Base-by-base conservation (phyloP, 2,888 invertebrate genomes). In the Cremastinae sp. region DNA sequence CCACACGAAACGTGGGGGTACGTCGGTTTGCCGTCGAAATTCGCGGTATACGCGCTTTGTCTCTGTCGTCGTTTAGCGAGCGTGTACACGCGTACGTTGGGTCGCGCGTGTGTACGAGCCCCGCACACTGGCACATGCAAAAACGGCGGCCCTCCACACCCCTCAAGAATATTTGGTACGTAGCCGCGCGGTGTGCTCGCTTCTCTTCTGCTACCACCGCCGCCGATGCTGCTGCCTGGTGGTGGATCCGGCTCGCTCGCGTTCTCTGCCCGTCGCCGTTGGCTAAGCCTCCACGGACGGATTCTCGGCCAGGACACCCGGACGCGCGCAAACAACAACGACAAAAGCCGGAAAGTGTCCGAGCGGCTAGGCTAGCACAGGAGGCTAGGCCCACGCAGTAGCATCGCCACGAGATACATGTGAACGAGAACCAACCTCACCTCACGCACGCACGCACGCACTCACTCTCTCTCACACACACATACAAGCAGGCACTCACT, bases 1-100 rank as follows among this genome's bases (percentile, higher is more conserved):
- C 72, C 72, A 75, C 75, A 65, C 72, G 61, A 18, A 71, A 73
- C 73, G 69, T 73, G 72, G 72, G 70, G 76, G 76, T 76, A 76
- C 75, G 70, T 74, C n/a, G n/a, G 69, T 54, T 56, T 28, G 58
- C 75, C 65, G 74, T 64, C 61, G 56, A 56, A 22, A 12, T 45
- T 58, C 62, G 71, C 49, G 45, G 66, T 71, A 10, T 38, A 14
- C 53, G 51, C 74, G 56, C n/a, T n/a, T n/a, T n/a, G 65, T 64
- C 54, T 51, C 56, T 62, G 41, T 66, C 66, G 68, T 69, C 66
- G 68, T 69, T 59, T 68, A 75, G 68, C 74, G 53, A 74, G 62
- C 74, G 71, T 71, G 74, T 58, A 43, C 28, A 53, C 28, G 34
- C 43, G 53, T 36, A 10, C 14, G 8, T 34, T 2, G 0, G 20